Base-by-base conservation (phyloP, 2,888 invertebrate genomes). In the Tenthredo distinguenda region DNA sequence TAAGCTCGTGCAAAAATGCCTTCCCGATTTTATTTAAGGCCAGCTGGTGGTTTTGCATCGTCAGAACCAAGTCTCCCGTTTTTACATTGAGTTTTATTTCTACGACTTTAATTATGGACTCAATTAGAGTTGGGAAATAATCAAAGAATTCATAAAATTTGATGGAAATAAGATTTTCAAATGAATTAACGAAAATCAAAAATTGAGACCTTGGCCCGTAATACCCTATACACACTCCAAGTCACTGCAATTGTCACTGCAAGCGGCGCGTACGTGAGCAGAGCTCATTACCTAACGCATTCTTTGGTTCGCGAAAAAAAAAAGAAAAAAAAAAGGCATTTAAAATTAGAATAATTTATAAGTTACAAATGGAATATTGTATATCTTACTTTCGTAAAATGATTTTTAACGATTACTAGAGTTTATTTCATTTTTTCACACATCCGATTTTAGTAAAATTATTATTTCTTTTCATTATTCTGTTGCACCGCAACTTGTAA, bases 331-430 rank as follows among this genome's bases (percentile, higher is more conserved):
- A 65, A 12, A 72, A 50, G 43, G 74, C 21, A 15, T 77, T 90
- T 91, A 90, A 92, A 92, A 93, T 92, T 89, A 89, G 87, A 90
- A 92, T 91, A 92, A 92, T 90, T 92, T 91, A 92, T 89, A 89
- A 90, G 71, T 83, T 83, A 83, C 89, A 88, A 87, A 87, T 87
- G 89, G 90, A 88, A 88, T 89, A 62, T 62, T 88, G 12, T 62
- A 26, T 62, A 68, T 89, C 88, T 89, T 88, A 88, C 88, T 88
- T 88, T 85, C 86, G 89, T 90, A 90, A 90, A 91, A 90, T 87
- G 71, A 83, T 47, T 68, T 83, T 83, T 34, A 83, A 83, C n/a
- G 68, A 83, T 47, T 83, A 83, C 68, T 81, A 40, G 62, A 26
- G 31, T 55, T 55, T 55, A 21, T 81, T 81, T 83, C 71, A 71